A percentile compares a stretch with the other conserved stretches of the same genome.
Conservation (phyloP, 2,888 invertebrate species). For the Dysmachus trigonus region DNA sequence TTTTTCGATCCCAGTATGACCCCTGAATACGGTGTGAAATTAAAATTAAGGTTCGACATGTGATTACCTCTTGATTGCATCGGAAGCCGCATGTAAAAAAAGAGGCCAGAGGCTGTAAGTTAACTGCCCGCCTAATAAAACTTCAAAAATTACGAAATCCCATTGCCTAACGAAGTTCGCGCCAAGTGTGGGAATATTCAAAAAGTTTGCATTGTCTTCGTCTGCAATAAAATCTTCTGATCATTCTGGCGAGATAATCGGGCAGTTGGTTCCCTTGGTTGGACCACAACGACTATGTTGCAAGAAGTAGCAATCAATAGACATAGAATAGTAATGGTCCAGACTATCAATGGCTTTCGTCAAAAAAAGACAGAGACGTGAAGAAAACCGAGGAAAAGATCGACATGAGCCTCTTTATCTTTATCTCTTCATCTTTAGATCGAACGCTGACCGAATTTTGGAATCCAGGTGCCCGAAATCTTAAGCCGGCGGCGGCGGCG, state of each 20-base stretch:
- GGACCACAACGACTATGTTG: not conserved
- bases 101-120: not conserved
- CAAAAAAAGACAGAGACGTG: not conserved
- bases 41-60: not conserved
- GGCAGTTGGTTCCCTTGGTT: not conserved
- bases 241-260: slow-evolving; percentile 2
- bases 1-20: not conserved
- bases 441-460: not conserved
- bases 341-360: not conserved
- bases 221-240: not conserved
- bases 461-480: not conserved
- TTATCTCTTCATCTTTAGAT: not conserved
- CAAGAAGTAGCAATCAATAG: not conserved
- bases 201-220: slow-evolving; percentile 14
- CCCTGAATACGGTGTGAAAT: not conserved
- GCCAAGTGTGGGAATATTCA: slow-evolving; percentile 13
- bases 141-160: slow-evolving; percentile 1
- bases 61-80: slow-evolving; percentile 7
- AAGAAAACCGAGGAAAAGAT: not conserved
- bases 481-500: not conserved
- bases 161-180: not conserved
- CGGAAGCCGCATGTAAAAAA: not conserved
- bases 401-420: not conserved
- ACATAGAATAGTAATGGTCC: not conserved
- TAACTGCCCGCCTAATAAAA: not conserved